Evolutionary conservation across 2,797 vertebrate species (phyloP).

Genomic region (Malurus splendens): DNA sequence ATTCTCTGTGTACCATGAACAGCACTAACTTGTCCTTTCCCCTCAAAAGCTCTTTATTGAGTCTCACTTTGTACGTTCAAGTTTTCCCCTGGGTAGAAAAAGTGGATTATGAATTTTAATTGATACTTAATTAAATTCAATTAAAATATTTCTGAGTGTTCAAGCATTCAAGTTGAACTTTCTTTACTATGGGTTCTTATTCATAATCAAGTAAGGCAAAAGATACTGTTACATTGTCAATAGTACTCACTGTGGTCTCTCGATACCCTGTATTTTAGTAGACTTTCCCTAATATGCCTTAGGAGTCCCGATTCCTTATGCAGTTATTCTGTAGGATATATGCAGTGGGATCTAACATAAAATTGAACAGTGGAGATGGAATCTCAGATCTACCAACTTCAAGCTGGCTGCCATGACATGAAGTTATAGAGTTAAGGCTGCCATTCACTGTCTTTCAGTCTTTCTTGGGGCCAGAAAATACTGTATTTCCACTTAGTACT

Average conservation of each 20-base stretch:
- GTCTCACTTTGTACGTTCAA: neutral
- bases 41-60: neutral
- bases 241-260: neutral
- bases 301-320: neutral
- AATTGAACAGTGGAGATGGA: neutral
- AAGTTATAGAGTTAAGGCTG: neutral
- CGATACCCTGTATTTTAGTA: neutral
- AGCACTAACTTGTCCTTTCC: neutral
- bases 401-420: neutral
- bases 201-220: neutral
- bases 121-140: neutral
- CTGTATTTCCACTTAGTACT: neutral
- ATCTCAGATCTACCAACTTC: neutral
- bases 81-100: neutral
- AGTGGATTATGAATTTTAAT: neutral
- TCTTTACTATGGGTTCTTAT: neutral
- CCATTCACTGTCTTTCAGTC: neutral
- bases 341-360: neutral
- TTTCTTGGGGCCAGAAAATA: neutral
- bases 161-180: neutral
- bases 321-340: neutral
- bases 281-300: neutral
- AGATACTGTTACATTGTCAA: neutral
- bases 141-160: neutral
- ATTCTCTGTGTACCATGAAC: neutral